Evolutionary conservation across 2,113 vertebrate genomes (phyloP).

Genomic region (Tretioscincus oriximinensis): DNA sequence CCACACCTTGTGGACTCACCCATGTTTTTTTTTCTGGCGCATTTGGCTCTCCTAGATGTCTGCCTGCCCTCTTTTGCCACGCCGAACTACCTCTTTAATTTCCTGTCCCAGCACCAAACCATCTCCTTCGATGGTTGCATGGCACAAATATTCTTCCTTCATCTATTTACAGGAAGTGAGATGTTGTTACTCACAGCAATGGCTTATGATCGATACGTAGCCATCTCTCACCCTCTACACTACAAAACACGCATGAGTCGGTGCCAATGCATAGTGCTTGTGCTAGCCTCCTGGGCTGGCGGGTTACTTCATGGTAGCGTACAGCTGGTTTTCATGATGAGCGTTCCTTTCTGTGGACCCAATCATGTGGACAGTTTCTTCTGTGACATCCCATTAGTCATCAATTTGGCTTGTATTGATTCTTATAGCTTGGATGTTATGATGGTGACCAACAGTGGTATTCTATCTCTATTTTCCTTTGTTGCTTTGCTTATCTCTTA

Average conservation of each 20-base stretch:
- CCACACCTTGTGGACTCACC: conserved; percentile 25
- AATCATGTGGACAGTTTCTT: conserved; percentile 53
- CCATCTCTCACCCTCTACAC: conserved; percentile 61
- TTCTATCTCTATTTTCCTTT: conserved; percentile 47
- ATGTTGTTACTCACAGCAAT: conserved; percentile 52
- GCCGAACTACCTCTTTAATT: conserved; percentile 44
- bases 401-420: conserved; percentile 51
- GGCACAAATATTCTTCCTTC: conserved; percentile 51
- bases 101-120: background rate
- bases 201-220: conserved; percentile 62
- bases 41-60: conserved; percentile 60
- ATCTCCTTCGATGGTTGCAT: conserved; percentile 53
- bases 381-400: conserved; percentile 53
- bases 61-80: conserved; percentile 46
- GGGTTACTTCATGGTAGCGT: conserved; percentile 37
- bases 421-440: conserved; percentile 43
- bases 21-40: conserved; percentile 59
- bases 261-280: conserved; percentile 29
- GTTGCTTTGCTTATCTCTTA: conserved; percentile 53
- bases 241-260: conserved; percentile 53
- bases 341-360: conserved; percentile 49
- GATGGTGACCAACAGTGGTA: conserved; percentile 53
- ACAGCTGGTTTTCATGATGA: conserved; percentile 31
- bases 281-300: conserved; percentile 36
- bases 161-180: conserved; percentile 50